A percentile compares a stretch with the other conserved stretches of the same genome.
These are phyloP conservation scores for Phyllotreta cruciferae DNA, from an alignment of 2,888 invertebrate species.

Conservation along the genomic window DNA sequence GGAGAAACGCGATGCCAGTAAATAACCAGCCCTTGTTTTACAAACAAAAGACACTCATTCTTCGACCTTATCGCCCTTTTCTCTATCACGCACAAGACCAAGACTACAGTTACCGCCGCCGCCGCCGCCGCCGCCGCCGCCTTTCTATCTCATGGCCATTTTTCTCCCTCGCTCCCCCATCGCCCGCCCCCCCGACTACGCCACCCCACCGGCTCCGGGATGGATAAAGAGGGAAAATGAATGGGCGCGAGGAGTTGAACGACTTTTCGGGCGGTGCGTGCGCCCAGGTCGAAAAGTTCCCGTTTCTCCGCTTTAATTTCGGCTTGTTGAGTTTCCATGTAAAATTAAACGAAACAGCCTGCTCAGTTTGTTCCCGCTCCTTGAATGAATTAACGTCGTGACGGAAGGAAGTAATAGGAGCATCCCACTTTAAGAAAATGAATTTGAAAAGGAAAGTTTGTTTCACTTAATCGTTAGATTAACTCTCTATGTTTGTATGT, in stretches of 20 bases:
- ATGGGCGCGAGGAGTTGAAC: slow-evolving; percentile 16
- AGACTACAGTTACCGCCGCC: background rate
- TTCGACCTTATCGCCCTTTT: slow-evolving; percentile 50
- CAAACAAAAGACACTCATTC: slow-evolving; percentile 51
- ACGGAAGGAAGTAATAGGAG: background rate
- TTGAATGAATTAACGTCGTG: slow-evolving; percentile 1
- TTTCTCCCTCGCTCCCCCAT: slow-evolving; percentile 23
- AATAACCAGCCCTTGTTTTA: slow-evolving; percentile 49
- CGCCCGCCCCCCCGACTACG: slow-evolving; percentile 30
- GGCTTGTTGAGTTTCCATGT: slow-evolving; percentile 23
- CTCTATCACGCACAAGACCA: slow-evolving; percentile 41
- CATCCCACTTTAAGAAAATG: no score
- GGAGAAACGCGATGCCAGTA: slow-evolving; percentile 44
- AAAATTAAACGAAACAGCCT: slow-evolving; percentile 22
- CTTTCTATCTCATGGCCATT: slow-evolving; percentile 36
- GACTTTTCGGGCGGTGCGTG: slow-evolving; percentile 8
- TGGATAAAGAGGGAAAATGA: slow-evolving; percentile 18
- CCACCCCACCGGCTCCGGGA: slow-evolving; percentile 28
- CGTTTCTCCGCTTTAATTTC: slow-evolving; percentile 11
- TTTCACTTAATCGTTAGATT: no score
- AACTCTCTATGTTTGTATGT: no score
- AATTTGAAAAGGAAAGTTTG: no score
- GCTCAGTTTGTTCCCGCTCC: slow-evolving; percentile 11
- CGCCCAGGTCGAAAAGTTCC: slow-evolving; percentile 11
- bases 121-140: slow-evolving; percentile 10